These are phyloP conservation scores for Chloromyia formosa DNA, from an alignment of 2,888 invertebrate genomes.

Conservation along the genomic window DNA sequence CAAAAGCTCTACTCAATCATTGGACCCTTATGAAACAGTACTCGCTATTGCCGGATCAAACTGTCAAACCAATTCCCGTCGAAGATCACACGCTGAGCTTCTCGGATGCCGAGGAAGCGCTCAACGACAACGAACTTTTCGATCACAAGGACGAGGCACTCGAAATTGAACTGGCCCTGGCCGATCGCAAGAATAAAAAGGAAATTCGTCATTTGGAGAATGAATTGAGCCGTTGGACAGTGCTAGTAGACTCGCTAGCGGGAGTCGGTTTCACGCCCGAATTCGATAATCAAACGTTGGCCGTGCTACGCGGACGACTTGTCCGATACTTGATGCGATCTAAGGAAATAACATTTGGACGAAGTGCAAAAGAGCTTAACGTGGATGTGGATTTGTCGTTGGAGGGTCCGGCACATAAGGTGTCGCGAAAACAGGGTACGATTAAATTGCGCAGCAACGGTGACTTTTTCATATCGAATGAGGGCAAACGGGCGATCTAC, in stretches of 20 bases:
- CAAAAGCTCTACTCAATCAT: constrained; percentile 84
- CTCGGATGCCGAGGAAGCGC: constrained; percentile 90
- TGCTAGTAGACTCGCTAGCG: constrained; percentile 88
- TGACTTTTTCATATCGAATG: constrained; percentile 94
- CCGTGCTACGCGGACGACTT: constrained; percentile 88
- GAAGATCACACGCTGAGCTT: constrained; percentile 77
- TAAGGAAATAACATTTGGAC: constrained; percentile 91
- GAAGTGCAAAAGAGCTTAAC: constrained; percentile 84
- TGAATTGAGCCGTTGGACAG: constrained; percentile 90
- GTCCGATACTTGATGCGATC: constrained; percentile 95
- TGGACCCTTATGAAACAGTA: constrained; percentile 95
- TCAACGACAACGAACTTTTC: constrained; percentile 81
- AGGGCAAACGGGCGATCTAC: constrained; percentile 93
- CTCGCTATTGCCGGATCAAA: constrained; percentile 89
- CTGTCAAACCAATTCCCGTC: constrained; percentile 71
- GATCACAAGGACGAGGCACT: constrained; percentile 84
- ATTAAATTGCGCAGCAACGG: constrained; percentile 90
- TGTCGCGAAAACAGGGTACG: constrained; percentile 91
- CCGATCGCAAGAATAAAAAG: constrained; percentile 80
- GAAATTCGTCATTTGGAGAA: constrained; percentile 90
- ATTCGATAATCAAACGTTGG: constrained; percentile 92
- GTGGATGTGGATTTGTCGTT: constrained; percentile 94
- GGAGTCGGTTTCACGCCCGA: constrained; percentile 82
- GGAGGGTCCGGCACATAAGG: constrained; percentile 94
- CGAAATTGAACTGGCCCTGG: constrained; percentile 79